Evolutionary conservation across 2,113 vertebrate genomes (phyloP), one percentile per base, ranked within the genome.

Genomic region (Oncorhynchus kisutch): DNA sequence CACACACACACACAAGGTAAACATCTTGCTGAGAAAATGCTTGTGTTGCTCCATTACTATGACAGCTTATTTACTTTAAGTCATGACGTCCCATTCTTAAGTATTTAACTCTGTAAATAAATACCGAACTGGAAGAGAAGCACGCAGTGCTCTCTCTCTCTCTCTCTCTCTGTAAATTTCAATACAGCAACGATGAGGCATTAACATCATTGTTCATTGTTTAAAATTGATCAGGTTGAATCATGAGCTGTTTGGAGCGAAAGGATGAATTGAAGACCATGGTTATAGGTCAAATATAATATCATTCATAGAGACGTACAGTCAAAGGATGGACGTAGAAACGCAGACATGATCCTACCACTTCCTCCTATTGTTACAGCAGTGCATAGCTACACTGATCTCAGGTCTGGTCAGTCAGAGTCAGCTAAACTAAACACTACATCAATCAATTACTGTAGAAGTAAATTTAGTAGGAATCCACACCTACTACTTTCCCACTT

Each of bases 351-450:
- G 45, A 84, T 9, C 81, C 81, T 80, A 81, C 76, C 60, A 79
- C 86, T 88, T 91, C 90, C 91, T 82, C 84, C 81, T 88, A 89
- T 91, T 93, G 91, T 92, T 82, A 65, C 74, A 75, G 77, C 74
- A 20, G 9, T 82, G 80, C 71, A 80, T 81, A 82, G 88, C 83
- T 88, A 75, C 84, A 82, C 81, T 71, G 84, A 82, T 73, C 73
- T 71, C 48, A 27, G 72, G 78, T 75, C 80, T 78, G 77, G 68
- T 77, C 72, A 70, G 70, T 68, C 57, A 18, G 68, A 78, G 73
- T 66, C 70, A 22, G 84, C 85, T 66, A 84, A 45, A 45, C 39
- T 45, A 45, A 81, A 85, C 83, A 87, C 80, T 73, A 75, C 81
- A 88, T 91, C 78, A 86, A 87, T 91, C 89, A 90, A 72, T 85